Evolutionary conservation across 2,113 vertebrate genomes (phyloP).

Genomic region (Nerophis lumbriciformis): DNA sequence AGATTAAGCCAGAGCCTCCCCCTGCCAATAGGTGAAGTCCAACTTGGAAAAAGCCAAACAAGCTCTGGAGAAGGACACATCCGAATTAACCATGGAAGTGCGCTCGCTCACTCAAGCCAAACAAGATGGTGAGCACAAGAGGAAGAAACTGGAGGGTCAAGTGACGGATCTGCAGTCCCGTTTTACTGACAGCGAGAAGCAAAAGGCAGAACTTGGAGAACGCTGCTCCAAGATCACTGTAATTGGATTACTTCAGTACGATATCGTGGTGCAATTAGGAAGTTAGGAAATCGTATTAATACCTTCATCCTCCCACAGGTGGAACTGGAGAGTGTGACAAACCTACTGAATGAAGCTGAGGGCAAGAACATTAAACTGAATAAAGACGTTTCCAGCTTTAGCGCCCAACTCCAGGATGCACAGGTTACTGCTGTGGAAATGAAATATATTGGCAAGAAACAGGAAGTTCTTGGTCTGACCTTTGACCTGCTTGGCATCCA

Average conservation of each 20-base stretch:
- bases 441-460: not conserved
- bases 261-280: not conserved
- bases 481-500: conserved; percentile 1
- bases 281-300: not conserved
- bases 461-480: not conserved
- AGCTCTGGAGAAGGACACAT: conserved; percentile 85
- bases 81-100: conserved; percentile 80
- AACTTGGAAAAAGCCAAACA: conserved; percentile 92
- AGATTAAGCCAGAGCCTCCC: not conserved
- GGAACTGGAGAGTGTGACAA: conserved; percentile 85
- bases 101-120: conserved; percentile 80
- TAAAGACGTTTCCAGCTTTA: conserved; percentile 84
- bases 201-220: conserved; percentile 84
- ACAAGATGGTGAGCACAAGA: conserved; percentile 91
- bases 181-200: conserved; percentile 80
- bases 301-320: conserved; percentile 50
- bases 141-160: conserved; percentile 90
- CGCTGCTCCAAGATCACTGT: conserved; percentile 87
- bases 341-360: conserved; percentile 85
- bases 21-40: conserved; percentile 76
- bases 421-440: conserved; percentile 71
- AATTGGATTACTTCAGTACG: conserved; percentile 23
- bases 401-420: conserved; percentile 87
- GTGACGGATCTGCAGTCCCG: conserved; percentile 87
- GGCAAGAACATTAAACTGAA: conserved; percentile 90